A percentile compares a stretch with the other conserved stretches of the same genome.
phyloP scores from a whole-genome alignment of 2,888 invertebrate species.

The Volucella zonaria region DNA sequence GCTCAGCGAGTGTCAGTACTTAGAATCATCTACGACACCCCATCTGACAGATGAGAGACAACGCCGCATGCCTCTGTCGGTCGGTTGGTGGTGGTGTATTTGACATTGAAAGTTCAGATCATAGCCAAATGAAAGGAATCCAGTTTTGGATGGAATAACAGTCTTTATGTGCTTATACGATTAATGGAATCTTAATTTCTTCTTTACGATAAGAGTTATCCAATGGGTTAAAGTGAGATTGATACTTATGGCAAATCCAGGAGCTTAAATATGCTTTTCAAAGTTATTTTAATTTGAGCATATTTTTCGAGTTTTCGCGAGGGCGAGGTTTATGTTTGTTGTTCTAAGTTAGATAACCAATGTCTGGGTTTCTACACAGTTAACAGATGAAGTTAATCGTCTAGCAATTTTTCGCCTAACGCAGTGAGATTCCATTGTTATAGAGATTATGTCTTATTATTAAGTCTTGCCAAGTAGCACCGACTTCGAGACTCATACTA shows the following conservation, averaged over 20 bases:
- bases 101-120: constrained; percentile 63
- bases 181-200: constrained; percentile 57
- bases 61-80: neutral
- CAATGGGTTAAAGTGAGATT: neutral
- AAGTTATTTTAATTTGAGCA: too few species aligned
- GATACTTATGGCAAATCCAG: neutral
- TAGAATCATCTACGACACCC: constrained; percentile 29
- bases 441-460: too few species aligned
- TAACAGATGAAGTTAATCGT: too few species aligned
- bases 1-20: constrained; percentile 73
- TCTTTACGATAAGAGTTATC: constrained; percentile 1
- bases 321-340: too few species aligned
- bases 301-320: too few species aligned
- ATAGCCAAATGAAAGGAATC: constrained; percentile 55
- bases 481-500: too few species aligned
- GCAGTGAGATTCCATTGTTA: too few species aligned
- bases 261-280: too few species aligned
- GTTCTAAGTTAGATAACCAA: too few species aligned
- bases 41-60: constrained; percentile 40
- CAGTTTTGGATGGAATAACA: constrained; percentile 44
- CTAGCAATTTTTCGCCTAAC: too few species aligned
- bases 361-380: too few species aligned
- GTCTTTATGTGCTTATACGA: constrained; percentile 54
- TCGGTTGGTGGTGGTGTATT: constrained; percentile 35
- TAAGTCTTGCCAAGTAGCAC: too few species aligned